phyloP scores from a whole-genome alignment of 2,888 invertebrate genomes.

The Poecilus cupreus region DNA sequence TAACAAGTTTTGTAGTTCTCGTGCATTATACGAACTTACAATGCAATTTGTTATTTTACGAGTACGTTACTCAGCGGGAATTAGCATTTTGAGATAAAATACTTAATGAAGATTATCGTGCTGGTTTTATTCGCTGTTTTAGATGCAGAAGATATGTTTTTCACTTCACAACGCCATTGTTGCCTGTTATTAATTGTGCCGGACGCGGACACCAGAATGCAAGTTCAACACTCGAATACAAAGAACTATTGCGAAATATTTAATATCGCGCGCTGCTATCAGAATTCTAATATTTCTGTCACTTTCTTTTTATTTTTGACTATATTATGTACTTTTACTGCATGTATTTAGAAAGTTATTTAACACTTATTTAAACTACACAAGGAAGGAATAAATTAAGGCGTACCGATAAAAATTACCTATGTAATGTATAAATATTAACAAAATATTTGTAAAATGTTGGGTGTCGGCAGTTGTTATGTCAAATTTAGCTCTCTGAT shows the following conservation, averaged over 20 bases:
- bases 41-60: slow-evolving; percentile 30
- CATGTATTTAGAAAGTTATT: too few species aligned
- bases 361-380: too few species aligned
- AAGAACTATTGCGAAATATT: slow-evolving; percentile 2
- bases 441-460: too few species aligned
- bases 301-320: too few species aligned
- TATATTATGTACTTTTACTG: too few species aligned
- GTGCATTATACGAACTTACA: slow-evolving; percentile 24
- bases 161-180: neutral
- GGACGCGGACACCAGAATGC: neutral
- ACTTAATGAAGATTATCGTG: slow-evolving; percentile 32
- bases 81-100: slow-evolving; percentile 39
- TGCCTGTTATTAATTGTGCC: slow-evolving; percentile 13
- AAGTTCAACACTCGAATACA: slow-evolving; percentile 19
- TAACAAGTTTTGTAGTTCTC: slow-evolving; percentile 20
- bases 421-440: too few species aligned
- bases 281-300: neutral
- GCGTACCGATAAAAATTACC: too few species aligned
- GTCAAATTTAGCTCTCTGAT: too few species aligned
- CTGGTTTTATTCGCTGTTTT: slow-evolving; percentile 5
- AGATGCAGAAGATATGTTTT: slow-evolving; percentile 11
- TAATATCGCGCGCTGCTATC: neutral
- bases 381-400: too few species aligned
- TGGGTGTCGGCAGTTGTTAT: too few species aligned
- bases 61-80: slow-evolving; percentile 12